Evolutionary conservation across 2,113 vertebrate species (phyloP).

Genomic region (Mirza zaza): DNA sequence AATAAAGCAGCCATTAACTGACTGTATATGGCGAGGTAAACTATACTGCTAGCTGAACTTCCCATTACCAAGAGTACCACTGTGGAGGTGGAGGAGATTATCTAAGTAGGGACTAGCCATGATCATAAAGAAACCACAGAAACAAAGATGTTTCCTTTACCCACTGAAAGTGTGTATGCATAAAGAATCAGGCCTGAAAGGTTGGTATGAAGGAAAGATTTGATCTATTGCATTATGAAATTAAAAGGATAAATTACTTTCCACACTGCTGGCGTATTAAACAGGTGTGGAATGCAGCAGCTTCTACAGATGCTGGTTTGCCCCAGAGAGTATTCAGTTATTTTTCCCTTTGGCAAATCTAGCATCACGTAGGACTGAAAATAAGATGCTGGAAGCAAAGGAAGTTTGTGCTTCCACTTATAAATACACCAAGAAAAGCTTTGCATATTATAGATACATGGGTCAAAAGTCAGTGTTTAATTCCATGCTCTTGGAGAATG

Average conservation of each 20-base stretch:
- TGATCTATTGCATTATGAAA: background rate
- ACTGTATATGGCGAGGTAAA: slow-evolving; percentile 82
- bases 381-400: background rate
- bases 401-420: background rate
- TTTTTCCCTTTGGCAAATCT: slow-evolving; percentile 37
- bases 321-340: background rate
- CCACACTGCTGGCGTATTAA: background rate
- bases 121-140: slow-evolving; percentile 73
- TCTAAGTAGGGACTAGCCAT: slow-evolving; percentile 72
- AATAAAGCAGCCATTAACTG: slow-evolving; percentile 87
- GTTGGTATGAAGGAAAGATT: background rate
- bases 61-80: slow-evolving; percentile 80
- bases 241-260: slow-evolving; percentile 20
- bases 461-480: background rate
- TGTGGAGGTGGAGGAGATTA: slow-evolving; percentile 79
- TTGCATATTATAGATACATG: background rate
- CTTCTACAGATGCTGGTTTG: background rate
- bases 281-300: background rate
- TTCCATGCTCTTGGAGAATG: background rate
- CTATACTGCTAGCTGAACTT: slow-evolving; percentile 80
- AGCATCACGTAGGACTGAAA: background rate
- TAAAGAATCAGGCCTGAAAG: background rate
- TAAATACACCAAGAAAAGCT: background rate
- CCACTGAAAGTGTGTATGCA: background rate
- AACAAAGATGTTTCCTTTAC: slow-evolving; percentile 63